Base-by-base conservation (phyloP, 1,140 invertebrate genomes). In the Caenorhabditis briggsae region DNA sequence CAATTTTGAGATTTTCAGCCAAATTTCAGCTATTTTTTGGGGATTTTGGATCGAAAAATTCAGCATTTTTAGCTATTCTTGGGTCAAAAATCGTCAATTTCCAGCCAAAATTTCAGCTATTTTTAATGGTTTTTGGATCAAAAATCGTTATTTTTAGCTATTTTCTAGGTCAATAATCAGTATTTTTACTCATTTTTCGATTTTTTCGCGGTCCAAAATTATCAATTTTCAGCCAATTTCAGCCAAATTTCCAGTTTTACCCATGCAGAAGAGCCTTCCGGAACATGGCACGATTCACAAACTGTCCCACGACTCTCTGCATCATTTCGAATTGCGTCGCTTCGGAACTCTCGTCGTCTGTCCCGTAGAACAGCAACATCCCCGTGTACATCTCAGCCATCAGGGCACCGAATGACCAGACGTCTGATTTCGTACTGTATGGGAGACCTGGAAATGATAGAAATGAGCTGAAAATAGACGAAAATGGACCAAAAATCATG, bases 371-470 rank as follows among this genome's bases (percentile, higher is more conserved):
- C 5, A 61, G 23, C 59, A 61, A 11, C 23, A 25, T 8, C 3
- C 59, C 59, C 2, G 59, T 61, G 23, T 61, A 61, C 59, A 61
- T 61, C 9, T 61, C 59, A 12, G 3, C 1, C 20, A 61, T 25
- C 5, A 61, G 9, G 11, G 59, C 59, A 1, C 18, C 59, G 9
- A 61, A 61, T 11, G 59, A 61, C 59, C 59, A 61, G 23, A 61
- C 59, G 11, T 61, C 59, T 0, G 59, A 25, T 61, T 61, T 61
- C 2, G 14, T 61, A 11, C 8, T 12, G 59, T 61, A 20, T 8
- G 59, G 59, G 8, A 61, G 59, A 33, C 59, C 59, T 61, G 59
- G n/a, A n/a, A n/a, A n/a, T n/a, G n/a, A n/a, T n/a, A n/a, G n/a
- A n/a, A 61, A n/a, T 18, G n/a, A 58, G 18, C n/a, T n/a, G 16